Conservation (phyloP, 2,797 vertebrate genomes). For the Syngnathus rostellatus region DNA sequence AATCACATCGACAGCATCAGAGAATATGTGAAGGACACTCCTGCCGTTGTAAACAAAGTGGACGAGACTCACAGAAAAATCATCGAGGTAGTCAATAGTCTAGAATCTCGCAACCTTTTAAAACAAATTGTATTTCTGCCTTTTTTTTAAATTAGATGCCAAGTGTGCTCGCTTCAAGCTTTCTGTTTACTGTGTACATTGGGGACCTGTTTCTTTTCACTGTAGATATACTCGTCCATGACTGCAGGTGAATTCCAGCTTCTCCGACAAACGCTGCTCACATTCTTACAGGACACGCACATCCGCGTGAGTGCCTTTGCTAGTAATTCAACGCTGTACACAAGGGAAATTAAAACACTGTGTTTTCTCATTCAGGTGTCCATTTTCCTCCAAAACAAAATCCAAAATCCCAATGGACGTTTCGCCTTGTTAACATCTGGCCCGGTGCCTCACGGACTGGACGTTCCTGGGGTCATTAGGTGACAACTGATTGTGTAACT, state of each 20-base stretch:
- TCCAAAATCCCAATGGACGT: constrained; percentile 60
- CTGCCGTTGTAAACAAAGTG: constrained; percentile 77
- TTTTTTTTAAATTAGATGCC: too few relatives aligned
- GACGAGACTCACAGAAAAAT: constrained; percentile 79
- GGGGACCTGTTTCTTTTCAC: not conserved
- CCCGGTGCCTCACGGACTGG: constrained; percentile 78
- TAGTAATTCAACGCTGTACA: not conserved
- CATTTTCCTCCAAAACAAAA: constrained; percentile 54
- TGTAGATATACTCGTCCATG: constrained; percentile 72
- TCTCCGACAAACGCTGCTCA: constrained; percentile 84
- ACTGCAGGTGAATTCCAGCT: constrained; percentile 86
- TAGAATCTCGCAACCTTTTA: too few relatives aligned
- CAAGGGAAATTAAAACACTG: not conserved
- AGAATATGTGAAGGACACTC: constrained; percentile 75
- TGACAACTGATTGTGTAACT: constrained; percentile 26
- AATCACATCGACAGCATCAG: constrained; percentile 87
- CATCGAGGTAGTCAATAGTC: constrained; percentile 69
- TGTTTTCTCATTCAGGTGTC: constrained; percentile 48
- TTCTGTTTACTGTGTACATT: too few relatives aligned
- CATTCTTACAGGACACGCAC: constrained; percentile 87
- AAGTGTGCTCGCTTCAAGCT: too few relatives aligned
- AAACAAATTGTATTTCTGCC: too few relatives aligned
- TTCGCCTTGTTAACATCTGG: constrained; percentile 71
- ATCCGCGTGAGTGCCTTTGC: constrained; percentile 73
- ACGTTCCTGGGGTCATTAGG: constrained; percentile 88